These are phyloP conservation scores for Eulithis prunata DNA, from an alignment of 2,888 invertebrate species.

Conservation along the genomic window DNA sequence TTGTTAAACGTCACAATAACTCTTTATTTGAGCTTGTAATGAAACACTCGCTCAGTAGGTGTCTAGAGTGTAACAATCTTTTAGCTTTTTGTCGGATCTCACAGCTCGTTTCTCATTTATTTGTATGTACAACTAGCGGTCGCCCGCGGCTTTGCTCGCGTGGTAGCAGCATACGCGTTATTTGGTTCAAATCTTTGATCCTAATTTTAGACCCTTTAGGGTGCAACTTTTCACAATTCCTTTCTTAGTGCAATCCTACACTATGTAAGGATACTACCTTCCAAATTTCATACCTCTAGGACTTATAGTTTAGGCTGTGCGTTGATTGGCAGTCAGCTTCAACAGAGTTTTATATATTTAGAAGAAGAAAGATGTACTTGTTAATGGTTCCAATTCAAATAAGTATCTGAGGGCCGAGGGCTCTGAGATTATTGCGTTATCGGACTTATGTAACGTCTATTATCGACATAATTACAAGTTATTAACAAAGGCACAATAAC, in stretches of 20 bases:
- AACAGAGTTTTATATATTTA: too few relatives aligned
- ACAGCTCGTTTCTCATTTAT: constrained; percentile 76
- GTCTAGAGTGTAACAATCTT: constrained; percentile 77
- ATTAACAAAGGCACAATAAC: constrained; percentile 34
- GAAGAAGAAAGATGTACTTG: constrained; percentile 23
- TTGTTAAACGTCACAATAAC: constrained; percentile 85
- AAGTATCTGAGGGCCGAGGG: constrained; percentile 70
- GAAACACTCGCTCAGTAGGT: constrained; percentile 72
- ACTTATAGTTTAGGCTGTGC: too few relatives aligned
- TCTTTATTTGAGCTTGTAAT: constrained; percentile 79
- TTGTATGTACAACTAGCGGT: constrained; percentile 56
- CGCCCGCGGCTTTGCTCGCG: too few relatives aligned
- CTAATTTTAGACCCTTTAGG: too few relatives aligned
- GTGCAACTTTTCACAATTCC: too few relatives aligned
- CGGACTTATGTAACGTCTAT: constrained; percentile 52
- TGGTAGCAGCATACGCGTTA: too few relatives aligned
- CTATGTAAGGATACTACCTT: too few relatives aligned
- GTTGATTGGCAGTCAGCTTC: too few relatives aligned
- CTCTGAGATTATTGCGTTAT: constrained; percentile 76
- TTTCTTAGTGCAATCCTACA: too few relatives aligned
- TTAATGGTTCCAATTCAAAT: constrained; percentile 71
- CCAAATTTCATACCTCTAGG: too few relatives aligned
- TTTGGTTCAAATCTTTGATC: too few relatives aligned
- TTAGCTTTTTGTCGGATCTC: constrained; percentile 74
- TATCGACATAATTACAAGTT: constrained; percentile 66